A percentile compares a stretch with the other conserved stretches of the same genome.
Conservation (phyloP, 2,113 vertebrate genomes). For the Hippocampus mohnikei region DNA sequence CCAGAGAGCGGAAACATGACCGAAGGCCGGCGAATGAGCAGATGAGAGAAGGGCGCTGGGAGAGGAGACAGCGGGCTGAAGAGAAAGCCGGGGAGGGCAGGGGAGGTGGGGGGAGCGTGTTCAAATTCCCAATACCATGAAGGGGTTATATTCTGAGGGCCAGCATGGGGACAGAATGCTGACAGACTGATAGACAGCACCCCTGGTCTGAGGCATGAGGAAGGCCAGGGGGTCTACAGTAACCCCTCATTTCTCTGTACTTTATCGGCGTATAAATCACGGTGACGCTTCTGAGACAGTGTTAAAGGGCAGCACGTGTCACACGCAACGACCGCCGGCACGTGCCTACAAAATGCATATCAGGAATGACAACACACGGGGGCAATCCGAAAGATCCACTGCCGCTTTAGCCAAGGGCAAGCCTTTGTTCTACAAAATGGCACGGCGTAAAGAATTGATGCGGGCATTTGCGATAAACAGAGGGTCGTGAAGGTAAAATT, state of each 20-base stretch:
- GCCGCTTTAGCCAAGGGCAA: neutral
- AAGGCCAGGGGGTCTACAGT: constrained; percentile 29
- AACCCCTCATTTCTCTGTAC: constrained; percentile 29
- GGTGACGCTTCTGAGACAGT: constrained; percentile 16
- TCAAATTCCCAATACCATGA: constrained; percentile 51
- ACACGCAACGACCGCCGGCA: neutral
- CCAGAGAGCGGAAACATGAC: constrained; percentile 52
- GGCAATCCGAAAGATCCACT: neutral
- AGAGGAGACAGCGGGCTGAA: constrained; percentile 37
- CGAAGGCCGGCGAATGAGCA: constrained; percentile 44
- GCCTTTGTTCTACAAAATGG: neutral
- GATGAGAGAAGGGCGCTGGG: constrained; percentile 45
- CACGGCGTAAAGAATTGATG: neutral
- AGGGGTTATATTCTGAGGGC: constrained; percentile 44
- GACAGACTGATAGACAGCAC: constrained; percentile 65
- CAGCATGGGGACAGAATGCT: constrained; percentile 44
- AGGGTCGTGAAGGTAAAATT: constrained; percentile 21
- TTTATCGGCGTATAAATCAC: constrained; percentile 50
- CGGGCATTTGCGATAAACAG: constrained; percentile 15
- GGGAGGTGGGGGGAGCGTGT: constrained; percentile 28
- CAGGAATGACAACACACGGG: neutral
- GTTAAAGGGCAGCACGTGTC: constrained; percentile 9
- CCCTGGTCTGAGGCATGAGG: constrained; percentile 52
- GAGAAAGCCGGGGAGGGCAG: constrained; percentile 20
- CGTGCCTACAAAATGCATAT: neutral